phyloP scores from a whole-genome alignment of 2,888 invertebrate genomes.

The Piscicola geometra region DNA sequence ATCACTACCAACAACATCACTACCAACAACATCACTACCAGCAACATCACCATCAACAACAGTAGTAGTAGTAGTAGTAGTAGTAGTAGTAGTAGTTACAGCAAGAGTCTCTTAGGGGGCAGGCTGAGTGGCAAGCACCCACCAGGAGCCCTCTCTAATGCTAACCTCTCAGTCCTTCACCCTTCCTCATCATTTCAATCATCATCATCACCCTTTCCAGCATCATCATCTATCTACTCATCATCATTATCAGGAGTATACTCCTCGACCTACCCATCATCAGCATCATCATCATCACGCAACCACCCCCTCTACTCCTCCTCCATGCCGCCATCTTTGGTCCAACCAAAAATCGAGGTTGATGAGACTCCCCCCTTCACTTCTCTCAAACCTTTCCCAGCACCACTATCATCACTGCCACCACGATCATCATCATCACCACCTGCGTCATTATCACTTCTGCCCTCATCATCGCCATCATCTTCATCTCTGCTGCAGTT shows the following conservation, averaged over 20 bases:
- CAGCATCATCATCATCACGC: neutral
- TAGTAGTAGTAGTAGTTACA: no score
- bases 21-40: no score
- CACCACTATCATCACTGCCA: no score
- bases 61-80: no score
- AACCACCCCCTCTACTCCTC: no score
- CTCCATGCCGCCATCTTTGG: neutral
- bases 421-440: no score
- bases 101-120: no score
- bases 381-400: no score
- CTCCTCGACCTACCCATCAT: neutral
- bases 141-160: constrained; percentile 5
- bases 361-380: neutral
- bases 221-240: no score
- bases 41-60: no score
- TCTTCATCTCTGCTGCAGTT: neutral
- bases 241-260: neutral
- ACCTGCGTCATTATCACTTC: neutral
- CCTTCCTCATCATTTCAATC: constrained; percentile 5
- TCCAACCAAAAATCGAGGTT: constrained; percentile 16
- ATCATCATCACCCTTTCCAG: neutral
- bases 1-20: no score
- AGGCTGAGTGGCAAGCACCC: neutral
- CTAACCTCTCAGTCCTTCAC: constrained; percentile 23
- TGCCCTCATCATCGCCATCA: neutral